Evolutionary conservation across 2,797 vertebrate species (phyloP).

Genomic region (Sebastes hubbsi): DNA sequence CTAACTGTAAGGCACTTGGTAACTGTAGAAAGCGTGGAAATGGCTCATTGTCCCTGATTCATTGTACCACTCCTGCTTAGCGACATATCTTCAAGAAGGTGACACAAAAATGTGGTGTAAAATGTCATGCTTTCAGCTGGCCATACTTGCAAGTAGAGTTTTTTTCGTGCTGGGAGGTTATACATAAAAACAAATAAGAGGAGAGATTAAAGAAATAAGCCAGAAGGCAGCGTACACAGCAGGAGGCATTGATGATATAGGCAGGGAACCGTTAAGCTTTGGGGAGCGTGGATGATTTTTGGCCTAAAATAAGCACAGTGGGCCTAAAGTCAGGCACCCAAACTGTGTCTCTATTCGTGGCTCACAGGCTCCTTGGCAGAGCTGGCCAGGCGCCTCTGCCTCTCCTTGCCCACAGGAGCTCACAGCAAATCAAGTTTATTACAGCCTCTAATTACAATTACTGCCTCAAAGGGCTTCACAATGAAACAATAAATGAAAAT

Average conservation of each 20-base stretch:
- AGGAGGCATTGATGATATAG: constrained; percentile 10
- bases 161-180: background rate
- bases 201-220: constrained; percentile 6
- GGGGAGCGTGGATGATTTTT: background rate
- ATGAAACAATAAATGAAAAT: constrained; percentile 68
- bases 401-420: constrained; percentile 52
- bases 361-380: constrained; percentile 30
- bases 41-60: constrained; percentile 28
- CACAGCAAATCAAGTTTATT: constrained; percentile 74
- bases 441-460: constrained; percentile 72
- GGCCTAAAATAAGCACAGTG: background rate
- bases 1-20: constrained; percentile 28
- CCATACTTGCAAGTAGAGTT: background rate
- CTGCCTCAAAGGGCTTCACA: constrained; percentile 59
- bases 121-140: constrained; percentile 6
- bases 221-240: background rate
- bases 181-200: constrained; percentile 17
- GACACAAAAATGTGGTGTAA: constrained; percentile 4
- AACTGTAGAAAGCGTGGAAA: constrained; percentile 32
- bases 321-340: background rate
- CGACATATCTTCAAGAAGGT: background rate
- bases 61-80: background rate
- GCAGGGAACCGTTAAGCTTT: constrained; percentile 5
- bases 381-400: constrained; percentile 17
- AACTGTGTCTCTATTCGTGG: background rate